These are phyloP conservation scores for Podocnemis expansa DNA, from an alignment of 2,113 vertebrate genomes.

Conservation along the genomic window DNA sequence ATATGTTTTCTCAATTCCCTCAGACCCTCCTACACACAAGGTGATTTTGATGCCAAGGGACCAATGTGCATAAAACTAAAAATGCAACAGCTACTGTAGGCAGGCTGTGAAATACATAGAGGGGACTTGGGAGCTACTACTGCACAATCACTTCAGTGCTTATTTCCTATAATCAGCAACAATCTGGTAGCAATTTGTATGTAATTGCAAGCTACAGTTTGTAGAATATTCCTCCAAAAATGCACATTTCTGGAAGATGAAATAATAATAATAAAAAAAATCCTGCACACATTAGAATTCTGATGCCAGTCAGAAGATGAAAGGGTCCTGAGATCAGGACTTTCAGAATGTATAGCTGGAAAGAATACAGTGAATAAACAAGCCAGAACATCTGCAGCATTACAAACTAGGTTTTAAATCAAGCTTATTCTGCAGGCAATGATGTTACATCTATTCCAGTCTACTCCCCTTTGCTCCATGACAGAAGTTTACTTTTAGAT, in stretches of 20 bases:
- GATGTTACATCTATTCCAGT: not conserved
- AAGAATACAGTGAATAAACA: not conserved
- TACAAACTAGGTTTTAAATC: not conserved
- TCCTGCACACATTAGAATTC: not conserved
- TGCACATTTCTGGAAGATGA: slow-evolving; percentile 19
- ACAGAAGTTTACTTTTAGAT: not conserved
- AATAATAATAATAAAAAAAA: not conserved
- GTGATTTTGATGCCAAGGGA: slow-evolving; percentile 55
- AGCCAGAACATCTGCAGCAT: accelerated
- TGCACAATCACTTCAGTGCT: slow-evolving; percentile 17
- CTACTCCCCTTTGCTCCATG: not conserved
- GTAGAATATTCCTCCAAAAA: slow-evolving; percentile 39
- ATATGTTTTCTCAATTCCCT: slow-evolving; percentile 27
- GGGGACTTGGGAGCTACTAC: slow-evolving; percentile 36
- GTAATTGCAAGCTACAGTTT: slow-evolving; percentile 43
- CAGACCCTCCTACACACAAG: slow-evolving; percentile 20
- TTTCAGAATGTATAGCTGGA: not conserved
- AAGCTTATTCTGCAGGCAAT: not conserved
- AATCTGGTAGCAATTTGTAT: slow-evolving; percentile 50
- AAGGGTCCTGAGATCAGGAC: not conserved
- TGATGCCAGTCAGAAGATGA: not conserved
- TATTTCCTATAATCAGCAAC: slow-evolving; percentile 59
- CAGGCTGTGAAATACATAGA: slow-evolving; percentile 51
- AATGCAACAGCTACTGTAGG: slow-evolving; percentile 24
- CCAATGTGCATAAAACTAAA: not conserved